Base-by-base conservation (phyloP, 2,888 invertebrate species). In the Ellobium chinense region DNA sequence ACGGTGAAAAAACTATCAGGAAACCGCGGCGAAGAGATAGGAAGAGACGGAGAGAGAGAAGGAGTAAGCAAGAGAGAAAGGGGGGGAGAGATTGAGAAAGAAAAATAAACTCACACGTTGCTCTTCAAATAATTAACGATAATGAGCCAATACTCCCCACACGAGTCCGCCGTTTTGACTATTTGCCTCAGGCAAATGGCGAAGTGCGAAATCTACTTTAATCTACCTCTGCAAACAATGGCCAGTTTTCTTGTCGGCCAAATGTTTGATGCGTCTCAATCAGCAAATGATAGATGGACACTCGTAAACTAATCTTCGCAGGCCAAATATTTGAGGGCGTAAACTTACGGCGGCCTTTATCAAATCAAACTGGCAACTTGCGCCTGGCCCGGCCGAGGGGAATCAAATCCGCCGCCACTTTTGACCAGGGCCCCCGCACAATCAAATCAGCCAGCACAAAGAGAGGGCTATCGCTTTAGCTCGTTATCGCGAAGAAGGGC, bases 311-410 rank as follows among this genome's bases (percentile, higher is more conserved):
- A 46, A 69, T 69, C 69, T 69, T 18, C 9, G 7, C 18, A 7
- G 39, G 69, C 54, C 69, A 69, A 69, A 69, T 69, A 69, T 69
- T 69, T 69, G 69, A 69, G 39, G 29, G 12, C 21, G 69, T 12
- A 54, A 69, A 29, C 46, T 12, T 39, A 39, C 69, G 24, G 29
- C 14, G 39, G 69, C 46, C 14, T 29, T 27, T 69, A 69, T 69
- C 69, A 69, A 69, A 27, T 69, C 69, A 69, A 69, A 69, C 69
- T 54, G 69, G 69, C 69, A 69, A 46, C 2, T 69, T 29, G 12
- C n/a, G 69, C 46, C 46, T 12, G 18, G 46, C 7, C 7, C 46
- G 46, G 9, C 46, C 46, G 46, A n/a, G n/a, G n/a, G n/a, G n/a
- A 46, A 46, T 46, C 46, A 46, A 46, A 46, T 46, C 46, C 7